A percentile compares a stretch with the other conserved stretches of the same genome.
These are phyloP conservation scores for Parascotia fuliginaria DNA, from an alignment of 2,888 invertebrate genomes.

Conservation along the genomic window DNA sequence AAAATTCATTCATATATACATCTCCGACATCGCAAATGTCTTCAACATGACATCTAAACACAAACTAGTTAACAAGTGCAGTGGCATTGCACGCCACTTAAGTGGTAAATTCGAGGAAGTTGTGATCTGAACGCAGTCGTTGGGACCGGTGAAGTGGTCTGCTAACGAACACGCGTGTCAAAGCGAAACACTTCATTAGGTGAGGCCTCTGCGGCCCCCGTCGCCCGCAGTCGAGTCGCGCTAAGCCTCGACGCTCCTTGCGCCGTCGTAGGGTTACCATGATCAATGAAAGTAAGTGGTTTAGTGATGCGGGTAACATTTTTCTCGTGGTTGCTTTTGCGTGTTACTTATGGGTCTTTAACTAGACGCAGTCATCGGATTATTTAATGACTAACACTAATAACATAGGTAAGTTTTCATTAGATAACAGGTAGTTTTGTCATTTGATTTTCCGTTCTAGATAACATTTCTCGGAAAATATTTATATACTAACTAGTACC, in stretches of 20 bases:
- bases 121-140: conserved; percentile 76
- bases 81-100: conserved; percentile 76
- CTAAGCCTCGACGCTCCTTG: conserved; percentile 46
- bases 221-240: conserved; percentile 38
- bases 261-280: conserved; percentile 38
- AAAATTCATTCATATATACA: background rate
- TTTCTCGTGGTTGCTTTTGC: background rate
- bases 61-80: conserved; percentile 73
- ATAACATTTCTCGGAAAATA: no score
- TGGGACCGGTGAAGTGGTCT: conserved; percentile 78
- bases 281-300: background rate
- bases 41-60: conserved; percentile 45
- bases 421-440: no score
- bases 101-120: conserved; percentile 82
- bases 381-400: no score
- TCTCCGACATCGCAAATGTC: background rate
- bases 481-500: no score
- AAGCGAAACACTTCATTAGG: conserved; percentile 85
- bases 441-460: no score
- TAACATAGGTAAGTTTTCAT: no score
- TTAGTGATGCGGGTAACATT: background rate
- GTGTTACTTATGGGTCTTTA: background rate
- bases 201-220: conserved; percentile 60
- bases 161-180: conserved; percentile 86
- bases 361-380: no score